These are phyloP conservation scores for Caenorhabditis remanei DNA, from an alignment of 1,140 invertebrate genomes.

Conservation along the genomic window DNA sequence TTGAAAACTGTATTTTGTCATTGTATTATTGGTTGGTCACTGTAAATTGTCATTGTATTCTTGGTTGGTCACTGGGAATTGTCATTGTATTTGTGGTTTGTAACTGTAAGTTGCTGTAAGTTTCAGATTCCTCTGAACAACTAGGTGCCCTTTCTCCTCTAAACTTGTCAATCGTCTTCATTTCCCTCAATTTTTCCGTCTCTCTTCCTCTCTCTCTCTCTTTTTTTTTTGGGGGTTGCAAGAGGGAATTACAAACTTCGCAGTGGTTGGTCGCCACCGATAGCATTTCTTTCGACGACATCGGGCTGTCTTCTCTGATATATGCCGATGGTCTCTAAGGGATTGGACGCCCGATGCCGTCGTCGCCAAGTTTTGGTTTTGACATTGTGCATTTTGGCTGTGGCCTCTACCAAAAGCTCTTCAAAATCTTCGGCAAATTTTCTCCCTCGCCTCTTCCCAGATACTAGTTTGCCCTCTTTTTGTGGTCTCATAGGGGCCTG, in stretches of 20 bases:
- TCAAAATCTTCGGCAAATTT: not conserved
- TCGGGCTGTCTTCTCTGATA: conserved; percentile 37
- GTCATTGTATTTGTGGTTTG: too few species aligned
- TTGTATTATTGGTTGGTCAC: too few species aligned
- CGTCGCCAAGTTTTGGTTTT: conserved; percentile 52
- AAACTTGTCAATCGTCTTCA: not conserved
- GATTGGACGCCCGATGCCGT: conserved; percentile 29
- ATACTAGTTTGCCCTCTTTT: not conserved
- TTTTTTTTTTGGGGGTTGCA: not conserved
- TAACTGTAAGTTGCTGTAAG: too few species aligned
- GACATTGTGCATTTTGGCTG: conserved; percentile 12
- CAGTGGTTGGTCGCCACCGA: conserved; percentile 16
- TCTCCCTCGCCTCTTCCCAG: not conserved
- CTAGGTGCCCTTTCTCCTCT: not conserved
- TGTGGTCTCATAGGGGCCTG: conserved; percentile 11
- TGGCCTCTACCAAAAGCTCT: not conserved
- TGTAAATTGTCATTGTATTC: too few species aligned
- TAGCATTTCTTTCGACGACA: conserved; percentile 12
- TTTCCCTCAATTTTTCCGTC: not conserved
- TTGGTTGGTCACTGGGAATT: too few species aligned
- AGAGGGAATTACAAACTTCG: conserved; percentile 37
- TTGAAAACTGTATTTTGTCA: too few species aligned
- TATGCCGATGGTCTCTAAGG: conserved; percentile 42
- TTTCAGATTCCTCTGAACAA: too few species aligned
- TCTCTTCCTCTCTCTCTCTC: not conserved